Evolutionary conservation across 1,140 invertebrate species (phyloP).

Genomic region (Sminthurinus signatus): DNA sequence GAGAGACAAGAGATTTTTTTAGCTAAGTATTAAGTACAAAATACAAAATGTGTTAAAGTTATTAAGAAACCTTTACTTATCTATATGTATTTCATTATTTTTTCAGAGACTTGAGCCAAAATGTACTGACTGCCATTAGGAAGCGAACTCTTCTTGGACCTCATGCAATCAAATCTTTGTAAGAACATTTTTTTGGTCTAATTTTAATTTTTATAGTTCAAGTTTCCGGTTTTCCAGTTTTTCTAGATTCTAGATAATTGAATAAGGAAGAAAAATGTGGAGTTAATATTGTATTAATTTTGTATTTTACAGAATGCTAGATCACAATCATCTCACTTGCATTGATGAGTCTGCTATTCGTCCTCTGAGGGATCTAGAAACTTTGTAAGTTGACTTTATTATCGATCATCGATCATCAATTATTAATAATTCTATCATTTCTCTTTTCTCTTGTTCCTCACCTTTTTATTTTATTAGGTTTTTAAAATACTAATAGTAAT

Average conservation of each 20-base stretch:
- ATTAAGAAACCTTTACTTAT: too few relatives aligned
- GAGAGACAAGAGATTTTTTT: too few relatives aligned
- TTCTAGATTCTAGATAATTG: not conserved
- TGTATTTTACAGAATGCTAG: conserved; percentile 63
- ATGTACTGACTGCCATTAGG: conserved; percentile 80
- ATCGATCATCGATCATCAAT: too few relatives aligned
- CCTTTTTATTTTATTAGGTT: too few relatives aligned
- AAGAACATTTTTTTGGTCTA: too few relatives aligned
- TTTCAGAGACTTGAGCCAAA: conserved; percentile 89
- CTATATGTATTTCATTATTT: too few relatives aligned
- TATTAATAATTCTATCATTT: too few relatives aligned
- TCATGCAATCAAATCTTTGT: conserved; percentile 68
- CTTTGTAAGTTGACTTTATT: conserved; percentile 79
- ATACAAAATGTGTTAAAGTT: too few relatives aligned
- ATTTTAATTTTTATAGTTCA: not conserved
- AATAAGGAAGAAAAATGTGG: not conserved
- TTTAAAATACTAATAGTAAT: too few relatives aligned
- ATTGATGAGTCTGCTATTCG: conserved; percentile 80
- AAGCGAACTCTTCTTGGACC: conserved; percentile 79
- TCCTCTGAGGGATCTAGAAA: conserved; percentile 74
- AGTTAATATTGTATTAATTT: conserved; percentile 43
- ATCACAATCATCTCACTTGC: conserved; percentile 89
- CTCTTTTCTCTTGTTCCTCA: too few relatives aligned
- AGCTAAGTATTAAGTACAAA: too few relatives aligned
- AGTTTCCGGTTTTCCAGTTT: not conserved